Base-by-base conservation (phyloP, 2,113 vertebrate species). In the Eulemur macaco region DNA sequence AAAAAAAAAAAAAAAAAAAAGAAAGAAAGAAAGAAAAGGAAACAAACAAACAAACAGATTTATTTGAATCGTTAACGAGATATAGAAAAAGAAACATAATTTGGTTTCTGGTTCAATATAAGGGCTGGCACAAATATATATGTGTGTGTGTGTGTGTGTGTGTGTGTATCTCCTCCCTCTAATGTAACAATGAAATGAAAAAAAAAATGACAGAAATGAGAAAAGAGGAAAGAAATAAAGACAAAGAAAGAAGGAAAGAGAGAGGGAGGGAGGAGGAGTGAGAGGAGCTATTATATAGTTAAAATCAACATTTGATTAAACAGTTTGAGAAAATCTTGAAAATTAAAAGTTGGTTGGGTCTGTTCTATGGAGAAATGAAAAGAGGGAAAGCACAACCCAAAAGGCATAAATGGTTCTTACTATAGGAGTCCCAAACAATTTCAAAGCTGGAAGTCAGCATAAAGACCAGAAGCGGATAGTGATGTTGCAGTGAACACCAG, bases 101-200 rank as follows among this genome's bases (percentile, higher is more conserved):
- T n/a, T 96, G 21, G 6, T 4, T 86, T 94, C 31, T 91, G 23
- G 20, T 73, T 97, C 60, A 90, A 83, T 45, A 37, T 92, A 87
- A 29, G 12, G 27, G 4, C 37, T 92, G 84, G 20, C 18, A 89
- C 14, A 76, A 47, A 73, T 11, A 66, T 25, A 86, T 31, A n/a
- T 20, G 58, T n/a, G 68, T 31, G 34, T 64, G 47, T 88, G 0
- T 25, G 34, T 63, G 45, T 88, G 0, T 29, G 86, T 29, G 37
- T 18, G 63, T 39, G 74, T 29, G 37, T 63, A 45, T 88, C 0
- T 15, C 29, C 52, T 78, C 3, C 47, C 15, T 64, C 25, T 86
- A 77, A n/a, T 20, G 15, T 77, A 69, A 92, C 10, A 58, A 21
- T 78, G 29, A 71, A 86, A n/a, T 81, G 12, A 58, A 12, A 50